Conservation (phyloP, 2,888 invertebrate genomes). For the Oscheius sp. region DNA sequence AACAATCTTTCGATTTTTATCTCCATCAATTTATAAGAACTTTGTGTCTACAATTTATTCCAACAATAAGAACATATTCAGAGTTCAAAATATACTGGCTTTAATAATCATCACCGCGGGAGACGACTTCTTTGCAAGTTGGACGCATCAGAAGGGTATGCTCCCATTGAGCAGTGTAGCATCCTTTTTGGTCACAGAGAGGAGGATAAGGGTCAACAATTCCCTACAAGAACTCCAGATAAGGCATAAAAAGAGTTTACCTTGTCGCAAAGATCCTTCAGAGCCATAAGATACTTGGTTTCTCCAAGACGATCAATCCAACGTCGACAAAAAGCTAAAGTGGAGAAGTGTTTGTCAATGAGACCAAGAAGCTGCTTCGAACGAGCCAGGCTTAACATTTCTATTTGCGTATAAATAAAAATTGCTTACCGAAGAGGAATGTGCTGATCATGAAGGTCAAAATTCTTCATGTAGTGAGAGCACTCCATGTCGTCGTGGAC, state of each 20-base stretch:
- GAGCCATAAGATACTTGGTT: conserved; percentile 94
- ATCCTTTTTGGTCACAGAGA: conserved; percentile 93
- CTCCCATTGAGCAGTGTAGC: conserved; percentile 98
- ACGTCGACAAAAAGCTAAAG: conserved; percentile 96
- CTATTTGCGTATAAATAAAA: neutral
- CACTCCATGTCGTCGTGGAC: conserved; percentile 99
- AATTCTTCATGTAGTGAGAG: conserved; percentile 99
- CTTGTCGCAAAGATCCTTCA: conserved; percentile 97
- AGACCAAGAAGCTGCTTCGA: conserved; percentile 89
- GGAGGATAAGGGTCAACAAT: conserved; percentile 99
- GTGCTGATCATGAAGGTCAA: conserved; percentile 80
- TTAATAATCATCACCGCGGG: conserved; percentile 93
- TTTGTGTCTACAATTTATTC: no score
- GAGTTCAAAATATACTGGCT: no score
- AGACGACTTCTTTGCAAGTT: conserved; percentile 97
- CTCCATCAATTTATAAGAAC: no score
- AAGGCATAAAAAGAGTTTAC: conserved; percentile 20
- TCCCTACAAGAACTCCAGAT: conserved; percentile 72
- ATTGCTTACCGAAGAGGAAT: conserved; percentile 82
- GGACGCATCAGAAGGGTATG: conserved; percentile 98
- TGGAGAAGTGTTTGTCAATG: conserved; percentile 96
- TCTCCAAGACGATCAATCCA: conserved; percentile 98
- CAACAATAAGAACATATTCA: no score
- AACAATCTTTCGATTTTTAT: no score
- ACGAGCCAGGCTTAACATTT: conserved; percentile 80